Conservation (phyloP, 2,113 vertebrate species). For the Chrysemys picta region DNA sequence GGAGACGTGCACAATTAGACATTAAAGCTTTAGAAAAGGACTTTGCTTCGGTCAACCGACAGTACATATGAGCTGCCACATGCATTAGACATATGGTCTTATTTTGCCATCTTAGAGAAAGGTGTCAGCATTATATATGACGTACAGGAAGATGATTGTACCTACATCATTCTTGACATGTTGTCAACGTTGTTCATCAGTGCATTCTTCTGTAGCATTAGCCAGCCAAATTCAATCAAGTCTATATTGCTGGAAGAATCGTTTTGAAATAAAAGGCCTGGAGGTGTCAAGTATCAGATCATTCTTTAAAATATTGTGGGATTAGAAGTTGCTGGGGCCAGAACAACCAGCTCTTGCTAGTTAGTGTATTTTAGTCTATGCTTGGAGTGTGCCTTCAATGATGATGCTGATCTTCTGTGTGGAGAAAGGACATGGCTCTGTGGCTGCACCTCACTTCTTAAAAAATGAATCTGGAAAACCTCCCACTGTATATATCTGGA, state of each 20-base stretch:
- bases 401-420: fast-evolving
- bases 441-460: fast-evolving
- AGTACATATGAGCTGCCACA: not conserved
- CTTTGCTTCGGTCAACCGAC: not conserved
- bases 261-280: too few species aligned
- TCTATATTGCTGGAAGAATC: too few species aligned
- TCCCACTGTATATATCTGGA: fast-evolving
- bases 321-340: too few species aligned
- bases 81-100: not conserved
- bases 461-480: fast-evolving
- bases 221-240: too few species aligned
- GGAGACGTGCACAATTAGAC: not conserved
- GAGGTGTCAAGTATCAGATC: too few species aligned
- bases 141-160: not conserved
- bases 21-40: not conserved
- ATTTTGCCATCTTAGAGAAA: not conserved
- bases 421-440: not conserved
- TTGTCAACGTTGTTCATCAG: not conserved
- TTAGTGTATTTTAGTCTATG: not conserved
- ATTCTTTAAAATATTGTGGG: too few species aligned
- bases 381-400: fast-evolving
- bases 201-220: not conserved
- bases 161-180: not conserved
- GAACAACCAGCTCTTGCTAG: too few species aligned
- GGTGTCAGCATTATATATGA: not conserved